Conservation (phyloP, 2,797 vertebrate genomes). For the Bradypodion pumilum region DNA sequence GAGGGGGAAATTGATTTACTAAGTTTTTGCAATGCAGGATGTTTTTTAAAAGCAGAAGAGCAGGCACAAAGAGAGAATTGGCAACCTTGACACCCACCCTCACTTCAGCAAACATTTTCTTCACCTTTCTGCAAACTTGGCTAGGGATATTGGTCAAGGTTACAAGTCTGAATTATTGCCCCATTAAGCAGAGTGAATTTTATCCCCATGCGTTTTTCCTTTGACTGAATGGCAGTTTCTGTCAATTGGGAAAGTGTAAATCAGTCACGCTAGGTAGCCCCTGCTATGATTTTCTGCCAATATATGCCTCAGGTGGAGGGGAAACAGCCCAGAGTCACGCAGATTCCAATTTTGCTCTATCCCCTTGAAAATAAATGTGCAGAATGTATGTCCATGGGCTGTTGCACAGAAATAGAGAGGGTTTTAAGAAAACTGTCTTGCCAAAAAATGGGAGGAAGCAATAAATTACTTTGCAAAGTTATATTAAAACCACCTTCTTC, state of each 20-base stretch:
- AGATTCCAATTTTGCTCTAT: conserved; percentile 40
- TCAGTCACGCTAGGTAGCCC: conserved; percentile 1
- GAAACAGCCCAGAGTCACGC: not conserved
- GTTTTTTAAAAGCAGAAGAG: not conserved
- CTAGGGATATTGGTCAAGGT: conserved; percentile 10
- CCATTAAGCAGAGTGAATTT: conserved; percentile 15
- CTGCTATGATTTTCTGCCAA: not conserved
- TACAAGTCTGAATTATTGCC: conserved; percentile 28
- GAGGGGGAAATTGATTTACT: not conserved
- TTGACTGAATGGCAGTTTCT: conserved; percentile 25
- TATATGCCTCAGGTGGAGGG: not conserved
- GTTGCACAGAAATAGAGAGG: conserved; percentile 48
- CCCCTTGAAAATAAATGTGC: conserved; percentile 56
- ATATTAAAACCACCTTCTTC: not conserved
- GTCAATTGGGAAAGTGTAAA: conserved; percentile 28
- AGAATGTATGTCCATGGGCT: conserved; percentile 43
- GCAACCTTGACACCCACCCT: conserved; percentile 3
- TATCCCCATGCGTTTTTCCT: not conserved
- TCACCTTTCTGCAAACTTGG: conserved; percentile 18
- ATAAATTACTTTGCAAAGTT: conserved; percentile 54
- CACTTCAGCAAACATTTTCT: not conserved
- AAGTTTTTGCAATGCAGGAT: not conserved
- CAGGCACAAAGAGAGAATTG: not conserved
- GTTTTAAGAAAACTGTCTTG: conserved; percentile 16
- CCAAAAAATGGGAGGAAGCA: conserved; percentile 39